phyloP scores from a whole-genome alignment of 2,888 invertebrate species.

The Cacoxenus indagator region DNA sequence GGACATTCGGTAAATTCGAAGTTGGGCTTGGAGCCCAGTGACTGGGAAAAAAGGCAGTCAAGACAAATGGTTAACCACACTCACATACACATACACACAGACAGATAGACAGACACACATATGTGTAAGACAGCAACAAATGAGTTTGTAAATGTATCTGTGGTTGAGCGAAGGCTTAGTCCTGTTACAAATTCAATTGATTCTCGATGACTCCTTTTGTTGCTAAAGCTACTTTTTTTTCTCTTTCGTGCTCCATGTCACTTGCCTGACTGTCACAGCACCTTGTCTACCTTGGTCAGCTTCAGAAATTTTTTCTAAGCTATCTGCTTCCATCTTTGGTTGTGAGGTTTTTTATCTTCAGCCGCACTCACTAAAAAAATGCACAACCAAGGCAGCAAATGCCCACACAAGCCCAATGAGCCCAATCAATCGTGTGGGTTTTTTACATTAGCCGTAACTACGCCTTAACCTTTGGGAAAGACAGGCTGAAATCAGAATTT shows the following conservation, averaged over 20 bases:
- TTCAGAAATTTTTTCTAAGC: not conserved
- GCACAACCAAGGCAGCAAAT: not conserved
- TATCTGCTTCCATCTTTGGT: not conserved
- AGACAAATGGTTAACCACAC: not conserved
- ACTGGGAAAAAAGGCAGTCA: not conserved
- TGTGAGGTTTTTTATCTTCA: not conserved
- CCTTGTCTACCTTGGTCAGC: not conserved
- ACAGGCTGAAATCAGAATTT: not conserved
- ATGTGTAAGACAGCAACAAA: not conserved
- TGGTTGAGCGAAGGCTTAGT: not conserved
- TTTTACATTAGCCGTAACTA: not conserved
- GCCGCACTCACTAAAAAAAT: not conserved
- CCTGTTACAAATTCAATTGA: constrained; percentile 2
- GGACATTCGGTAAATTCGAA: constrained; percentile 59
- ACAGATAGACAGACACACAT: constrained; percentile 28
- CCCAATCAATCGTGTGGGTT: constrained; percentile 14
- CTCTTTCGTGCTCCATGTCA: not conserved
- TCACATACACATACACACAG: not conserved
- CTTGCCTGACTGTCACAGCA: not conserved
- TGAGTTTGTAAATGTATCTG: not conserved
- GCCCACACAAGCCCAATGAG: constrained; percentile 13
- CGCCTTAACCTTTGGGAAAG: not conserved
- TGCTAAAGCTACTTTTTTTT: too few relatives aligned
- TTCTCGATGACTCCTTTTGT: not conserved
- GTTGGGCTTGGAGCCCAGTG: constrained; percentile 27